Percentiles rank a stretch among this genome's conserved stretches.
Evolutionary conservation across 1,140 invertebrate species (phyloP).

Genomic region (Trinorchestia longiramus): DNA sequence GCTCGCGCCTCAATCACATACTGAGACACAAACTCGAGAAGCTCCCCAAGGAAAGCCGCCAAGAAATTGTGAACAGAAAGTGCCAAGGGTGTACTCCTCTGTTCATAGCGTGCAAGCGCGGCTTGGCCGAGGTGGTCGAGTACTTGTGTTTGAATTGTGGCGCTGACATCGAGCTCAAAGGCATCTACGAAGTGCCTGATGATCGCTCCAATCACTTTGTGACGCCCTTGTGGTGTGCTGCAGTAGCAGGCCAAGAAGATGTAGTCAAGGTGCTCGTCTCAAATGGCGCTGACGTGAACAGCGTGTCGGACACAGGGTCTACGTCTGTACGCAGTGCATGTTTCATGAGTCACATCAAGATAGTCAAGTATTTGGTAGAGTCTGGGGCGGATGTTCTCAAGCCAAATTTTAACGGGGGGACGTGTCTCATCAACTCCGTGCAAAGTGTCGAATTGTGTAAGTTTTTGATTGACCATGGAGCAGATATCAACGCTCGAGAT

Average conservation of each 20-base stretch:
- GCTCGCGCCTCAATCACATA: constrained; percentile 77
- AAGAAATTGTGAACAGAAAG: constrained; percentile 75
- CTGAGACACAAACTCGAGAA: constrained; percentile 72
- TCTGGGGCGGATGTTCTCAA: constrained; percentile 87
- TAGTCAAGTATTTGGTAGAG: constrained; percentile 83
- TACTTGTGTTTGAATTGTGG: constrained; percentile 85
- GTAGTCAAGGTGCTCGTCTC: constrained; percentile 84
- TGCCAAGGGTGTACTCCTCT: constrained; percentile 86
- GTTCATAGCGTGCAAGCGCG: constrained; percentile 87
- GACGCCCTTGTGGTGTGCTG: constrained; percentile 91
- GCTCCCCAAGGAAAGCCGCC: constrained; percentile 72
- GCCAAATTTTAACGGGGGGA: constrained; percentile 92
- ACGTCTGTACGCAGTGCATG: constrained; percentile 91
- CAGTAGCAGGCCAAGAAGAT: constrained; percentile 86
- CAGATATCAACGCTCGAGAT: constrained; percentile 75
- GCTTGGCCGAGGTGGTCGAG: constrained; percentile 84
- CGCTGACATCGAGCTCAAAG: constrained; percentile 87
- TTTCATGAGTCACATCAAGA: constrained; percentile 90
- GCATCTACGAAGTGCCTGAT: constrained; percentile 74
- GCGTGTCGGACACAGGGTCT: constrained; percentile 88
- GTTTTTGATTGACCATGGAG: constrained; percentile 77
- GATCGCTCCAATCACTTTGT: constrained; percentile 82
- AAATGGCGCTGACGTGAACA: constrained; percentile 86
- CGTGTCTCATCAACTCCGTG: constrained; percentile 93
- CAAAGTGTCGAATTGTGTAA: constrained; percentile 86